phyloP scores from a whole-genome alignment of 23 tunicate genomes.

The Halocynthia aurantium region DNA sequence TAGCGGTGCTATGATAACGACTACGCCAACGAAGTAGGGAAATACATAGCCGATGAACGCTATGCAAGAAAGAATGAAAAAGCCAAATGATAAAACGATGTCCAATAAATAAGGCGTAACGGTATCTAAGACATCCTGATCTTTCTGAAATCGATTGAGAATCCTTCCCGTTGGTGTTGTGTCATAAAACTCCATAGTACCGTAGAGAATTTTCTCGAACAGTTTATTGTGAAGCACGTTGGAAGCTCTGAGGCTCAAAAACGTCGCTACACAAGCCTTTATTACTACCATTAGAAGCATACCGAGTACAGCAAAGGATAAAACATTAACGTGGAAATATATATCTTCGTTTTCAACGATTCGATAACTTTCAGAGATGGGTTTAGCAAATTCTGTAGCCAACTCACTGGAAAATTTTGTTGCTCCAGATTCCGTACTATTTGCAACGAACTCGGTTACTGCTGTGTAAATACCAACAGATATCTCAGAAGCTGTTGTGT shows the following conservation, averaged over 20 bases:
- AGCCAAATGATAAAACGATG: conserved; percentile 30
- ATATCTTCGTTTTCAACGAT: conserved; percentile 38
- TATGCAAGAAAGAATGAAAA: conserved; percentile 40
- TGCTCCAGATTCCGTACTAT: background rate
- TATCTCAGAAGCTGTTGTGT: no score
- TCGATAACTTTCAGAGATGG: no score
- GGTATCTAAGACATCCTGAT: conserved; percentile 61
- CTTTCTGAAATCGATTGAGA: conserved; percentile 78
- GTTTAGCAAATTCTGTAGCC: no score
- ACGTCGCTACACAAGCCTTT: conserved; percentile 38
- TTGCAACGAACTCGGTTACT: background rate
- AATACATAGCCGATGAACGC: conserved; percentile 59
- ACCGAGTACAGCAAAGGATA: conserved; percentile 27
- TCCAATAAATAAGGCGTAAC: conserved; percentile 42
- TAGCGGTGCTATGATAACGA: conserved; percentile 36
- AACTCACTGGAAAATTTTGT: conserved; percentile 1
- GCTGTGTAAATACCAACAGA: no score
- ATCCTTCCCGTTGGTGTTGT: conserved; percentile 78
- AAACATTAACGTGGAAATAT: conserved; percentile 46
- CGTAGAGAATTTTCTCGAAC: conserved; percentile 35
- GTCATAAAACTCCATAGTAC: conserved; percentile 75
- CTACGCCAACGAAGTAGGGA: conserved; percentile 43
- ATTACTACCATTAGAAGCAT: conserved; percentile 36
- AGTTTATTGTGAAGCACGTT: conserved; percentile 29
- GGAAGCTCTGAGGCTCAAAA: conserved; percentile 29